Conservation (phyloP, 2,888 invertebrate species). For the Hypomecis atomaria region DNA sequence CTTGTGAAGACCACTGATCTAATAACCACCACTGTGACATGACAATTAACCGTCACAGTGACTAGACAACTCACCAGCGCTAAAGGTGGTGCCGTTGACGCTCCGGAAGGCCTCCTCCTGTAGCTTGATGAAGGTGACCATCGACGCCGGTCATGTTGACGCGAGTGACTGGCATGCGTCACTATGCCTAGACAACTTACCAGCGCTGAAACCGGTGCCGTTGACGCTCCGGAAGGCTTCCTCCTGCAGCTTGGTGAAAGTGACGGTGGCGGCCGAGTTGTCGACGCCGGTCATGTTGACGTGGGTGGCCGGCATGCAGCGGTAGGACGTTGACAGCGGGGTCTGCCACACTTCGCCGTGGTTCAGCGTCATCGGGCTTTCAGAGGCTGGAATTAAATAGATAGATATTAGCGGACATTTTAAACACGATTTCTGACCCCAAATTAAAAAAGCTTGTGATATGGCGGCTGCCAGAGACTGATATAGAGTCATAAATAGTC, state of each 20-base stretch:
- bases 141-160: constrained; percentile 62
- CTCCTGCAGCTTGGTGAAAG: constrained; percentile 87
- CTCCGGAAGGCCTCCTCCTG: constrained; percentile 64
- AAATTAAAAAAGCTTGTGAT: background rate
- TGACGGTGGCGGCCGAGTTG: constrained; percentile 73
- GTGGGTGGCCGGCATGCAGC: constrained; percentile 86
- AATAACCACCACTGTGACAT: too few relatives aligned
- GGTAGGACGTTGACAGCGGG: constrained; percentile 88
- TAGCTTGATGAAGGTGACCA: constrained; percentile 61
- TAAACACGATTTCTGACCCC: too few relatives aligned
- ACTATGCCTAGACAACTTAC: constrained; percentile 67
- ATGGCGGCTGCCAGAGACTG: too few relatives aligned
- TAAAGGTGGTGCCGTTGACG: too few relatives aligned
- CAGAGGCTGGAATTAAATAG: constrained; percentile 4
- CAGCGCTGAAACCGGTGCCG: constrained; percentile 85
- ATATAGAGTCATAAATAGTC: too few relatives aligned
- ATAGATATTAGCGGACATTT: too few relatives aligned
- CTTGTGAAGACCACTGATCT: too few relatives aligned
- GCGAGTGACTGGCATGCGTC: constrained; percentile 16
- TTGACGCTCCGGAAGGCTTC: constrained; percentile 88
- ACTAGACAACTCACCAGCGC: constrained; percentile 77
- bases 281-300: constrained; percentile 80
- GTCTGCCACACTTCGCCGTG: constrained; percentile 85
- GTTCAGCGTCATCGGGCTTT: constrained; percentile 67
- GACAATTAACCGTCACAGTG: too few relatives aligned